Evolutionary conservation across 2,888 invertebrate genomes (phyloP).

Genomic region (Coenonympha glycerion): DNA sequence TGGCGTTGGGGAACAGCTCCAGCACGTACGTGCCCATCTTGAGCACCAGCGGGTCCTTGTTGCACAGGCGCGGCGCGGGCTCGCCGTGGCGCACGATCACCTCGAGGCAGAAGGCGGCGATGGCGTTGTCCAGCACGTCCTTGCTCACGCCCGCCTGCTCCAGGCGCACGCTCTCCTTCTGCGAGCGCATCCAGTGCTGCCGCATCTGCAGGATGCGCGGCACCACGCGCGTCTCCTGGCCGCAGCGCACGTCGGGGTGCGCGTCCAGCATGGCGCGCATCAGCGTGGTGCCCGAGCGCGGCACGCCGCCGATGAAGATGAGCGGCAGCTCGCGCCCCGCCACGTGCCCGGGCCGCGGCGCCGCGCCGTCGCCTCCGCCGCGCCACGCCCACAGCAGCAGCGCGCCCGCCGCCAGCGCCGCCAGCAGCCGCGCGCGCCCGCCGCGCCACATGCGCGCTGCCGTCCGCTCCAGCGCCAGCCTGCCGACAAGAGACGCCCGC

Average conservation of each 20-base stretch:
- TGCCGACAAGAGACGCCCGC: not conserved
- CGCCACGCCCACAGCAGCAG: slow-evolving; percentile 24
- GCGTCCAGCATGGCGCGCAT: slow-evolving; percentile 99
- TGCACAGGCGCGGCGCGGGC: slow-evolving; percentile 95
- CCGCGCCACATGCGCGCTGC: slow-evolving; percentile 9
- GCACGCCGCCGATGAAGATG: slow-evolving; percentile 98
- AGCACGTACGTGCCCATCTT: slow-evolving; percentile 96
- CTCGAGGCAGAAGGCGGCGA: slow-evolving; percentile 97
- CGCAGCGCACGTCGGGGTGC: slow-evolving; percentile 96
- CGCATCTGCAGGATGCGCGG: slow-evolving; percentile 96
- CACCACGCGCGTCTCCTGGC: slow-evolving; percentile 97
- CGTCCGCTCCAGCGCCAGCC: not conserved
- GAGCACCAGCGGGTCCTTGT: slow-evolving; percentile 98
- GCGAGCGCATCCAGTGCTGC: slow-evolving; percentile 95
- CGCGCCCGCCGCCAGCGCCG: slow-evolving; percentile 26
- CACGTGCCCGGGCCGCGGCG: slow-evolving; percentile 26
- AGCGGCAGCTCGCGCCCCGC: slow-evolving; percentile 92
- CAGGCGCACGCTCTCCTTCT: slow-evolving; percentile 91
- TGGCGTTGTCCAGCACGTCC: slow-evolving; percentile 94
- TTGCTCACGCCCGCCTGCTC: slow-evolving; percentile 96
- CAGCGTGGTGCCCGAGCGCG: slow-evolving; percentile 96
- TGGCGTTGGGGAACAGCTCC: slow-evolving; percentile 96
- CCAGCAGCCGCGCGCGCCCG: slow-evolving; percentile 37
- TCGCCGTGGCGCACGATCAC: slow-evolving; percentile 97
- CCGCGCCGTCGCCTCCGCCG: slow-evolving; percentile 18